These are phyloP conservation scores for Typhlichthys eigenmanni DNA, from an alignment of 2,797 vertebrate genomes.

Conservation along the genomic window DNA sequence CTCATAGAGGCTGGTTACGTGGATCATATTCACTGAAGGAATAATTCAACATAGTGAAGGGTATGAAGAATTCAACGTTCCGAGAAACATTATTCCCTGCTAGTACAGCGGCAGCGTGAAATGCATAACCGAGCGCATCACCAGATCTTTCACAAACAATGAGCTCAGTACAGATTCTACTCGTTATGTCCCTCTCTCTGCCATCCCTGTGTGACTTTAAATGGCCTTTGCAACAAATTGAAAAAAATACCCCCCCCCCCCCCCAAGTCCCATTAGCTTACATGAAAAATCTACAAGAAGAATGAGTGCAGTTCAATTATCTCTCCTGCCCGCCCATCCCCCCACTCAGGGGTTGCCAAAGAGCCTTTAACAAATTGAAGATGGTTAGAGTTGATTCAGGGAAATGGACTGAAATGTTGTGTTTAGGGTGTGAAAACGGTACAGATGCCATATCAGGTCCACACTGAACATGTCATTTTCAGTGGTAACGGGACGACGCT, in stretches of 20 bases:
- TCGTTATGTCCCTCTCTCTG: not conserved
- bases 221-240: conserved; percentile 50
- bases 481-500: conserved; percentile 36
- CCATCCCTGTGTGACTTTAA: conserved; percentile 26
- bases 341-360: conserved; percentile 39
- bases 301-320: conserved; percentile 70
- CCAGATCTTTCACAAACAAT: conserved; percentile 31
- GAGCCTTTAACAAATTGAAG: conserved; percentile 66
- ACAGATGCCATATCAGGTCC: conserved; percentile 30
- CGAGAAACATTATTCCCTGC: not conserved
- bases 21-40: no score
- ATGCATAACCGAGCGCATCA: conserved; percentile 13
- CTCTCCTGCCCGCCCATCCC: conserved; percentile 12
- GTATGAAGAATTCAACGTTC: conserved; percentile 2
- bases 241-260: conserved; percentile 48
- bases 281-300: conserved; percentile 61
- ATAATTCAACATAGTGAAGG: no score
- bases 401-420: conserved; percentile 61
- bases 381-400: conserved; percentile 61
- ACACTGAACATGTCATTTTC: conserved; percentile 48
- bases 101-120: conserved; percentile 7
- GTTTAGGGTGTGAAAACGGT: conserved; percentile 28
- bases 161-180: conserved; percentile 18
- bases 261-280: conserved; percentile 50
- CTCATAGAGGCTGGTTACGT: no score